Conservation (phyloP, 2,888 invertebrate species). For the Machimus rusticus region DNA sequence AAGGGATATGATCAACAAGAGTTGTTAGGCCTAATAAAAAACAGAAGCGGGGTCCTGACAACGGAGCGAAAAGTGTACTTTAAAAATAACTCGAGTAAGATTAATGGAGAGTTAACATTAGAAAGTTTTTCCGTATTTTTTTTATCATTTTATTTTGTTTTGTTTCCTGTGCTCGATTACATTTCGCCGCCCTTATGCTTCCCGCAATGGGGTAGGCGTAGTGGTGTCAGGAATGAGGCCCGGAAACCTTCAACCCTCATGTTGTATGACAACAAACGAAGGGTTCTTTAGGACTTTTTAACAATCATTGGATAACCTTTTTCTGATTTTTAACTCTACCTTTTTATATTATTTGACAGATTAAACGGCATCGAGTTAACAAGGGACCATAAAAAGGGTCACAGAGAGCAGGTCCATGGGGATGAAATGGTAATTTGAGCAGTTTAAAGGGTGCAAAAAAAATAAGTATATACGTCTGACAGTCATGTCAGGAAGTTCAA, state of each 20-base stretch:
- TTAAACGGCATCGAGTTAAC: background rate
- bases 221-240: background rate
- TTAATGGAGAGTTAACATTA: background rate
- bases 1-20: background rate
- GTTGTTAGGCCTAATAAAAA: background rate
- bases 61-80: background rate
- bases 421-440: background rate
- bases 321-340: background rate
- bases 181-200: background rate
- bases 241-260: background rate
- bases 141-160: background rate
- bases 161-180: background rate
- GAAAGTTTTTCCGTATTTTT: background rate
- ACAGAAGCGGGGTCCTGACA: background rate
- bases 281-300: background rate
- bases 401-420: background rate
- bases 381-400: background rate
- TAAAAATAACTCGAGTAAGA: background rate
- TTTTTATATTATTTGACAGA: background rate
- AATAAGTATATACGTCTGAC: background rate
- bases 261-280: background rate
- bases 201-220: background rate
- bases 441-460: background rate
- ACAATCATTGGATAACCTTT: background rate
- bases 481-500: background rate